Evolutionary conservation across 1,140 invertebrate genomes (phyloP), one percentile per base, ranked within the genome.

Genomic region (Pectinophora gossypiella): DNA sequence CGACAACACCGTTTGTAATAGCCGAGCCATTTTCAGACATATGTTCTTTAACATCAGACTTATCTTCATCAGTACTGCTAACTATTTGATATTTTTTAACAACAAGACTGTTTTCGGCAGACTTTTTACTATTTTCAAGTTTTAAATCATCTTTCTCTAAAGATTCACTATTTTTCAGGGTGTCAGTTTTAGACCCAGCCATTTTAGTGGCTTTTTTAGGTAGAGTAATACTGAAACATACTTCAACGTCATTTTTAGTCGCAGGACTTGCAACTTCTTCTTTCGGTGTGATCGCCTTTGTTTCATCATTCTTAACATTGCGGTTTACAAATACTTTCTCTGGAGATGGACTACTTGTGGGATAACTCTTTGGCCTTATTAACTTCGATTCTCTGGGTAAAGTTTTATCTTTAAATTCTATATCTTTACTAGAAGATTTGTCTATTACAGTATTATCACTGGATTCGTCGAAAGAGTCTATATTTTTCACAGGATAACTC

Each of bases 311-410:
- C 51, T 75, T 80, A 40, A 48, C 51, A 42, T 56, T 72, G 23
- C 70, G 72, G 54, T 59, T 81, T 15, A 67, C 53, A 54, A 68
- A 81, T 16, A 72, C 65, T 66, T 88, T 89, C 63, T 89, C 86
- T 21, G 80, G 82, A 13, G 82, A 85, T 18, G 72, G 75, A 48
- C 66, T 81, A 54, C 78, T 85, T 10, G 77, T 75, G 12, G 90
- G 90, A 74, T 90, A 91, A 64, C 90, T 91, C 57, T 90, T 91
- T 5, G 91, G 92, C 38, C 92, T 73, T 12, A 89, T 87, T 18
- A 93, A 59, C 81, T 90, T 91, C 1, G 91, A 92, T 56, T 90
- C 86, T 59, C 74, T 85, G n/a, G 68, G 48, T 40, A 63, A 49
- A 27, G 53, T 66, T 44, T 62, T 76, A 57, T 85, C 79, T 51